phyloP scores from a whole-genome alignment of 2,797 vertebrate species.

The Cheirogaleus major region DNA sequence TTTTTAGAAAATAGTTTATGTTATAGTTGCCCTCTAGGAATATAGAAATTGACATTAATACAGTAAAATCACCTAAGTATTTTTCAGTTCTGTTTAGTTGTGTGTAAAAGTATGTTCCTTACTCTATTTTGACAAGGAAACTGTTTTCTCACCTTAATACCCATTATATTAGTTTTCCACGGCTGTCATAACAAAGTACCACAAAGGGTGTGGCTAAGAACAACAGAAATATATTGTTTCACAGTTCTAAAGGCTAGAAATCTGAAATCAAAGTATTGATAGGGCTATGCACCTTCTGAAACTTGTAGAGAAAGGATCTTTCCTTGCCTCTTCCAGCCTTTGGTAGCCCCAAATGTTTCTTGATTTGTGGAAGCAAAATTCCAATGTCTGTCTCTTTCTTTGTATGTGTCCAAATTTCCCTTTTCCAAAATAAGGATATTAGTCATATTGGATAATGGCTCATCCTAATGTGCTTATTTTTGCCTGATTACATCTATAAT shows the following conservation, averaged over 20 bases:
- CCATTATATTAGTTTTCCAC: neutral
- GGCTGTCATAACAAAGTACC: neutral
- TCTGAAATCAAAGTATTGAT: neutral
- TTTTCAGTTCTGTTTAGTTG: neutral
- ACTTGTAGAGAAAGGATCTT: neutral
- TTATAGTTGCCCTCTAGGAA: neutral
- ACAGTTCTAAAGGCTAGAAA: neutral
- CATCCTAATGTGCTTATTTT: neutral
- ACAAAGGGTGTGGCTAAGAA: neutral
- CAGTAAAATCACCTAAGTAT: neutral
- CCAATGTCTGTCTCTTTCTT: neutral
- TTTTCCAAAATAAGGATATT: neutral
- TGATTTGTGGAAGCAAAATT: neutral
- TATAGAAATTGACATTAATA: neutral
- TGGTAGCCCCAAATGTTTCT: neutral
- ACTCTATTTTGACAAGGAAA: neutral
- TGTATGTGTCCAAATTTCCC: neutral
- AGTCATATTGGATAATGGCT: neutral
- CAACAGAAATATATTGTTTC: neutral
- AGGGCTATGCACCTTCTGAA: neutral
- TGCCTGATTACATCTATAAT: neutral
- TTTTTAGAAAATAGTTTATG: neutral
- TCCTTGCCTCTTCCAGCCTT: neutral
- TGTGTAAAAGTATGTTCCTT: neutral
- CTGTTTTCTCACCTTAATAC: neutral